Conservation (phyloP, 1,140 invertebrate genomes). For the Ceratosolen solmsi region DNA sequence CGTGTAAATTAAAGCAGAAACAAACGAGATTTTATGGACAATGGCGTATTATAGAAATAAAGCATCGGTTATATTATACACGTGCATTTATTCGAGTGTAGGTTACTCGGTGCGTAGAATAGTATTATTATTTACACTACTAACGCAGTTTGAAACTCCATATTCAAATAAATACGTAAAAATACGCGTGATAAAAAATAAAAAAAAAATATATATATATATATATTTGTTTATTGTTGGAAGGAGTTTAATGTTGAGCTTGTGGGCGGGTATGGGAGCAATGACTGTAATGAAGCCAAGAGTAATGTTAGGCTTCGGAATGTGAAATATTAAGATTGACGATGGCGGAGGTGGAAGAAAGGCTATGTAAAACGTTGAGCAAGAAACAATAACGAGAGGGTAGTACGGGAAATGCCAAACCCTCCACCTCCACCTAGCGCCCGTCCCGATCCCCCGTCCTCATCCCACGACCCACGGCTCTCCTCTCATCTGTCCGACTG, state of each 20-base stretch:
- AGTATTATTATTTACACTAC: not conserved
- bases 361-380: too few species aligned
- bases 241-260: not conserved
- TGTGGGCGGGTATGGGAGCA: conserved; percentile 57
- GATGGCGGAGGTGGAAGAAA: not conserved
- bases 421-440: too few species aligned
- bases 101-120: not conserved
- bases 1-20: conserved; percentile 70
- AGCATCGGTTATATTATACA: not conserved
- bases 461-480: not conserved
- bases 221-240: not conserved
- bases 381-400: too few species aligned
- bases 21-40: conserved; percentile 60
- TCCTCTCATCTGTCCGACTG: not conserved
- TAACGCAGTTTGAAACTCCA: not conserved
- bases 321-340: conserved; percentile 36
- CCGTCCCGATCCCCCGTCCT: not conserved
- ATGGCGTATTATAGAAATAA: not conserved
- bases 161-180: conserved; percentile 1
- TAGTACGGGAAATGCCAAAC: too few species aligned
- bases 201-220: conserved; percentile 52
- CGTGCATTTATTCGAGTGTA: not conserved
- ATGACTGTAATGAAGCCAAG: not conserved
- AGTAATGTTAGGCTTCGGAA: conserved; percentile 57
- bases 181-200: conserved; percentile 19